Conservation (phyloP, 2,113 vertebrate species). For the Octodon degus region DNA sequence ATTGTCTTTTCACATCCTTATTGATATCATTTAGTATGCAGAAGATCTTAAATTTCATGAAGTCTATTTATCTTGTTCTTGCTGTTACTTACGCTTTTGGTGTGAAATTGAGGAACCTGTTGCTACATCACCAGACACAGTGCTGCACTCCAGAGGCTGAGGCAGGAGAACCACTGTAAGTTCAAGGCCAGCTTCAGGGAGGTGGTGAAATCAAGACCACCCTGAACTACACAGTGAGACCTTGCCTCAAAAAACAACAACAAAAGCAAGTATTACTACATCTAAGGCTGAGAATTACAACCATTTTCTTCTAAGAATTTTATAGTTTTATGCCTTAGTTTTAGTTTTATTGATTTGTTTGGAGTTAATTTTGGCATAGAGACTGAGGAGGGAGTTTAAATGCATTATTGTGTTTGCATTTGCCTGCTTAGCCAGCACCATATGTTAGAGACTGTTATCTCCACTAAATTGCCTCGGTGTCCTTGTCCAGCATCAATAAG, state of each 20-base stretch:
- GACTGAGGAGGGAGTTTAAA: neutral
- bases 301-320: neutral
- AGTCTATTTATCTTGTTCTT: neutral
- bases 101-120: neutral
- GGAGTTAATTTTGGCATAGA: neutral
- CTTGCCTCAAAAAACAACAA: neutral
- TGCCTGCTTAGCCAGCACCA: neutral
- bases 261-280: neutral
- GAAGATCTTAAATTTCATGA: neutral
- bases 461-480: neutral
- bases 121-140: neutral
- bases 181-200: neutral
- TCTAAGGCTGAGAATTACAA: neutral
- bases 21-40: neutral
- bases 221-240: neutral
- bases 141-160: neutral
- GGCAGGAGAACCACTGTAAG: neutral
- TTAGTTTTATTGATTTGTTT: neutral
- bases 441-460: neutral
- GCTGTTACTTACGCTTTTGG: neutral
- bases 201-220: neutral
- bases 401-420: neutral
- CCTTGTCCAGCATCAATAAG: neutral
- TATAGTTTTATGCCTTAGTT: neutral
- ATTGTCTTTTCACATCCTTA: neutral